Percentiles rank a stretch among this genome's conserved stretches.
phyloP scores from a whole-genome alignment of 2,888 invertebrate genomes.

The Mongoloraphidia duomilia region DNA sequence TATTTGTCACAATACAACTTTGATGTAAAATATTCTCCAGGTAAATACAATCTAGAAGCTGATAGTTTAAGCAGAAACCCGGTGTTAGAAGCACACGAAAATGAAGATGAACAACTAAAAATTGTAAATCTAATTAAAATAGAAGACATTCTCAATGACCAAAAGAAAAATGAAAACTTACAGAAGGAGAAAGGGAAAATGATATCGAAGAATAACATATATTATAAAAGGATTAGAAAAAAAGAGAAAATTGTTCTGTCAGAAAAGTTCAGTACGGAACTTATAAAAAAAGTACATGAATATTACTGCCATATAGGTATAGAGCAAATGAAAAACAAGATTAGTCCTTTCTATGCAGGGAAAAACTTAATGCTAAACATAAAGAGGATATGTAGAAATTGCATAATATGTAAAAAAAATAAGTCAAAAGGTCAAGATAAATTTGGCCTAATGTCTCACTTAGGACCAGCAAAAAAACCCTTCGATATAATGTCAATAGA shows the following conservation, averaged over 20 bases:
- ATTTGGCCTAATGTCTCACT: conserved; percentile 14
- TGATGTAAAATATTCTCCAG: conserved; percentile 13
- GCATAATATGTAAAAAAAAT: conserved; percentile 16
- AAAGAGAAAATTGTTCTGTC: conserved; percentile 10
- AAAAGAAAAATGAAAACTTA: conserved; percentile 5
- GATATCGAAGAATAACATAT: conserved; percentile 6
- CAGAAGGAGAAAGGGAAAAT: conserved; percentile 1
- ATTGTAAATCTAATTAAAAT: conserved; percentile 6
- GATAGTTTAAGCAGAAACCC: conserved; percentile 13
- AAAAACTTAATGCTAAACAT: conserved; percentile 12
- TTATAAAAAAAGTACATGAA: conserved; percentile 8
- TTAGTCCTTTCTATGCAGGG: conserved; percentile 7
- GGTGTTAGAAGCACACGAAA: conserved; percentile 7
- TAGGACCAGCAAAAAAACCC: conserved; percentile 17
- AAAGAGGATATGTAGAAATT: conserved; percentile 11
- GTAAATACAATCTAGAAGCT: conserved; percentile 13
- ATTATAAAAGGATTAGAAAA: conserved; percentile 7
- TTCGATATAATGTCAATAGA: conserved; percentile 19
- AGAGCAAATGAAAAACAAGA: not conserved
- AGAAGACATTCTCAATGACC: conserved; percentile 6
- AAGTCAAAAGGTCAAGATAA: conserved; percentile 15
- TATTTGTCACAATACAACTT: conserved; percentile 15
- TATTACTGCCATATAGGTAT: conserved; percentile 6
- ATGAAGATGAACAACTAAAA: conserved; percentile 8
- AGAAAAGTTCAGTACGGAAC: conserved; percentile 8